A percentile compares a stretch with the other conserved stretches of the same genome.
Evolutionary conservation across 2,113 vertebrate genomes (phyloP).

Genomic region (Argyrosomus japonicus): DNA sequence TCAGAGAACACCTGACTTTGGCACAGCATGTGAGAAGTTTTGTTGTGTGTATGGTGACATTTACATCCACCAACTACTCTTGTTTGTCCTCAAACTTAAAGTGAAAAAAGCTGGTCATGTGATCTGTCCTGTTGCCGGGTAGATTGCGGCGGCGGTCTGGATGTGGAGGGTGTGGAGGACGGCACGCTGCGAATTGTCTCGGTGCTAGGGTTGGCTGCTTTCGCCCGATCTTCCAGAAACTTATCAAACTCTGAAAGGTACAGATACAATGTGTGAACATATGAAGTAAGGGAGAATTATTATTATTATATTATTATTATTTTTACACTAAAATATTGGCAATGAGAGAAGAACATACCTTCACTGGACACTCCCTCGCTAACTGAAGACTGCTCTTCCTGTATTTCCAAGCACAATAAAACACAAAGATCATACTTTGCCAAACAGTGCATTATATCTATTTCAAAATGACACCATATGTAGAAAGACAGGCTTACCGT

Average conservation of each 20-base stretch:
- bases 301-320: neutral
- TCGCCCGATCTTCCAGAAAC: conserved; percentile 80
- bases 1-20: conserved; percentile 31
- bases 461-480: neutral
- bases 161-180: conserved; percentile 28
- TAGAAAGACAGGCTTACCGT: conserved; percentile 58
- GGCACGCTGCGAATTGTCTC: conserved; percentile 7
- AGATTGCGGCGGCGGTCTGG: conserved; percentile 57
- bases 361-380: conserved; percentile 83
- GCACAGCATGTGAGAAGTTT: conserved; percentile 13
- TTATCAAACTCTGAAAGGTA: conserved; percentile 78
- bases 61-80: neutral
- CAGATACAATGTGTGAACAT: neutral
- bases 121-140: conserved; percentile 64
- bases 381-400: conserved; percentile 70
- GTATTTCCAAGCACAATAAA: conserved; percentile 47
- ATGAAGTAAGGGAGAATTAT: neutral
- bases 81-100: conserved; percentile 59
- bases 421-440: neutral
- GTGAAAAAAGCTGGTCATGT: conserved; percentile 83
- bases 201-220: conserved; percentile 53
- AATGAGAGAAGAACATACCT: conserved; percentile 60
- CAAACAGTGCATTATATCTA: neutral
- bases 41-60: conserved; percentile 1
- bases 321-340: neutral